These are phyloP conservation scores for Ceryle rudis DNA, from an alignment of 2,797 vertebrate species.

Conservation along the genomic window DNA sequence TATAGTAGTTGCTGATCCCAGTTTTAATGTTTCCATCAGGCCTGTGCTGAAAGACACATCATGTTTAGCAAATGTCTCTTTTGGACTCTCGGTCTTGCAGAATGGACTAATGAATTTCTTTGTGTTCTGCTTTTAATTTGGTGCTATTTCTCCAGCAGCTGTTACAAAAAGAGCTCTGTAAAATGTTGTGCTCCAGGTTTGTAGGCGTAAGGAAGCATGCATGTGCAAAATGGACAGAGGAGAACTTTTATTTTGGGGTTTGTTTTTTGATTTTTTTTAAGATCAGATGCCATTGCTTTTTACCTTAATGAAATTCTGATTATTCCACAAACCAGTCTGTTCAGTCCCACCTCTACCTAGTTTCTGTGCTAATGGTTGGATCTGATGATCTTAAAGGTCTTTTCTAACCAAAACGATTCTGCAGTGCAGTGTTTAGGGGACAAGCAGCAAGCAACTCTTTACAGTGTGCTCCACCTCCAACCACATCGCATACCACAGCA, in stretches of 20 bases:
- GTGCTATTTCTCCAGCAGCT: background rate
- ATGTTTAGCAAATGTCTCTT: background rate
- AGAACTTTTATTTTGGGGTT: background rate
- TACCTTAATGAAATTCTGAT: background rate
- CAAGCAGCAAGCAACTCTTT: background rate
- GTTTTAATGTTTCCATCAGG: background rate
- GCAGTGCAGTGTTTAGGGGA: no score
- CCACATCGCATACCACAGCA: fast-evolving
- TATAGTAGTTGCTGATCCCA: background rate
- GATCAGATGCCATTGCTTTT: background rate
- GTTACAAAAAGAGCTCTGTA: background rate
- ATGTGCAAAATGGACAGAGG: background rate
- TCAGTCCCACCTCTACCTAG: background rate
- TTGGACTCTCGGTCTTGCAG: background rate
- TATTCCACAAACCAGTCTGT: background rate
- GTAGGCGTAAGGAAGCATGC: background rate
- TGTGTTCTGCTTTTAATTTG: background rate
- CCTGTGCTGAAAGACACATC: background rate
- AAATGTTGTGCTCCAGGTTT: background rate
- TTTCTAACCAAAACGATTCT: no score
- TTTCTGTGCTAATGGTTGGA: background rate
- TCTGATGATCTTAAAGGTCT: no score
- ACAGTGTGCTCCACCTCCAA: background rate
- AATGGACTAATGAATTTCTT: background rate
- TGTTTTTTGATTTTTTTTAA: background rate